Base-by-base conservation (phyloP, 2,888 invertebrate species). In the Sepioteuthis lessoniana region DNA sequence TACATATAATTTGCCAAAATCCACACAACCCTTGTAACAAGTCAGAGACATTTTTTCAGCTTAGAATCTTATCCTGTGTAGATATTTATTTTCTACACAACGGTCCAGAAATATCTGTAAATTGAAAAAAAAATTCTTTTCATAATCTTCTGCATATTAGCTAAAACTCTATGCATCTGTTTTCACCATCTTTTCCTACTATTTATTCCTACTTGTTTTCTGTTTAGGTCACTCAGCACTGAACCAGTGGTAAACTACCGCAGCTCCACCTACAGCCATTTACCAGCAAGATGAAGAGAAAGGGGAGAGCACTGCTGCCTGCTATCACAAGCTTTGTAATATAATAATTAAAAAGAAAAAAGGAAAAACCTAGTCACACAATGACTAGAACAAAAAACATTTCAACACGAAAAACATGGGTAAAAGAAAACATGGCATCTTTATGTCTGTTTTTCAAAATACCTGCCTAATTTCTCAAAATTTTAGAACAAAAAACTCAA, bases 201-300 rank as follows among this genome's bases (percentile, higher is more conserved):
- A 76, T 76, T 76, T n/a, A n/a, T 25, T 25, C 25, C 25, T 0
- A 55, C 25, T 55, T 55, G 25, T 55, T 55, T 55, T 55, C 21
- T 55, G 0, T 25, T 55, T 25, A 76, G 76, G 76, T 76, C 76
- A 8, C 76, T 76, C 76, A 76, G 76, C 76, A 76, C 76, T 76
- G 76, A 76, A 19, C 76, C 76, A 76, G n/a, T 76, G 76, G 76
- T 76, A 76, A 76, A 76, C 76, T 76, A 76, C 76, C 76, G n/a
- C n/a, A 76, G 76, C 76, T 31, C 76, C n/a, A 76, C 76, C 76
- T 76, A 76, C 76, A 76, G 76, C n/a, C 31, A 76, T 76, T 76
- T 76, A 76, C 76, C 76, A 76, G 31, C 76, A 76, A 76, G 76
- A 76, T 76, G 76, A 76, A 76, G n/a, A 76, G 76, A 76, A n/a